Base-by-base conservation (phyloP, 2,113 vertebrate species). In the Xenopus laevis region DNA sequence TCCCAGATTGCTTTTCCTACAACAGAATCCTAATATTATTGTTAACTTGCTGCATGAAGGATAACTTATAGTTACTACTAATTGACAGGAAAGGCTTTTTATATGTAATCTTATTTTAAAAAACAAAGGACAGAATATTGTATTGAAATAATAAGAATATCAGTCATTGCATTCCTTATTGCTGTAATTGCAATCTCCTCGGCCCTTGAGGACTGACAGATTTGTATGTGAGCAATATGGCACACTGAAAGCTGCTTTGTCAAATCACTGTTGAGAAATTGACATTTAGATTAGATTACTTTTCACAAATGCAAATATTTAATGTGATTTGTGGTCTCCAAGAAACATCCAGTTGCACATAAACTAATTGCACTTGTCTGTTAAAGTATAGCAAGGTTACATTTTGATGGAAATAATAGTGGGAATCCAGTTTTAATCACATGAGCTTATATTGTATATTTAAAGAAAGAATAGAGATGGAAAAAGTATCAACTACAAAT, bases 281-380 rank as follows among this genome's bases (percentile, higher is more conserved):
- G 59, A 62, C 59, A 62, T 62, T 62, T 62, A 62, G 21, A 62
- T 62, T 11, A 62, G 23, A 62, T 62, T 27, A 62, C 59, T 27
- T 62, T 27, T 62, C 23, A 33, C 59, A 61, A 15, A 61, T 62
- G 59, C 59, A 62, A 62, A 62, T 62, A 5, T 27, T 62, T 62
- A 62, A 62, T 62, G 59, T 27, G 30, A 62, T 62, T 18, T 62
- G 13, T 27, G 30, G 21, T 62, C 59, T 18, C 59, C 30, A 15
- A 27, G 59, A 62, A 62, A 62, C 30, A 23, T 27, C 21, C 21
- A 30, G 59, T 62, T 62, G 59, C 59, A 62, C 21, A 62, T 62
- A 27, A 62, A 62, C 21, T 27, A 62, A 62, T 62, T 59, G 57
- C 57, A 20, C 10, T 11, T 59, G 10, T 59, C 11, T 18, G 20